These are phyloP conservation scores for Sinella curviseta DNA, from an alignment of 1,140 invertebrate genomes.

Conservation along the genomic window DNA sequence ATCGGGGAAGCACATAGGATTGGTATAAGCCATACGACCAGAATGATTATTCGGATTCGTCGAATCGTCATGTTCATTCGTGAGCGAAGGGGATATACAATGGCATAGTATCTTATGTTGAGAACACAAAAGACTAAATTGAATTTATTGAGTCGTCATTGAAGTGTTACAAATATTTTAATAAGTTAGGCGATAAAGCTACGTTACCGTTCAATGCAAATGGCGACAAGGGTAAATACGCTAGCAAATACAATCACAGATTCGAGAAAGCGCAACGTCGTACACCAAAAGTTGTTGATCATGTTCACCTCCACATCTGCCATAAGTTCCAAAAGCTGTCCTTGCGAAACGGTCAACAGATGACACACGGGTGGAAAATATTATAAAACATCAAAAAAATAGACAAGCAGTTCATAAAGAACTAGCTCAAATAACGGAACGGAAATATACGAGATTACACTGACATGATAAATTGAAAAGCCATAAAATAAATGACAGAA, in stretches of 20 bases:
- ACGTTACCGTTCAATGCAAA: conserved; percentile 59
- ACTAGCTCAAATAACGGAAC: too few species aligned
- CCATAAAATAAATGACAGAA: too few species aligned
- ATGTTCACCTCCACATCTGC: conserved; percentile 55
- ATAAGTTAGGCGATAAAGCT: too few species aligned
- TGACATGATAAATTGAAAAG: too few species aligned
- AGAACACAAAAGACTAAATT: too few species aligned
- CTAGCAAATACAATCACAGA: conserved; percentile 54
- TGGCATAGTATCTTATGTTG: conserved; percentile 60
- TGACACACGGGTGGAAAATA: background rate
- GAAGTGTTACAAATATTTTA: too few species aligned
- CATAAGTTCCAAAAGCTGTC: conserved; percentile 56
- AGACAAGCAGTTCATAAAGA: too few species aligned
- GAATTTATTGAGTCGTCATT: too few species aligned
- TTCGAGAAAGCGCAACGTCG: conserved; percentile 55
- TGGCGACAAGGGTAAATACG: conserved; percentile 57
- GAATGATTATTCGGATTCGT: conserved; percentile 54
- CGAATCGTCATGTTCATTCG: conserved; percentile 55
- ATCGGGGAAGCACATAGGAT: conserved; percentile 55
- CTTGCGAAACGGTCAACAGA: background rate
- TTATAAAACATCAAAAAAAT: too few species aligned
- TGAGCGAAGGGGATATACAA: conserved; percentile 58
- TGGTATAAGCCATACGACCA: conserved; percentile 56
- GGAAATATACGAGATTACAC: too few species aligned
- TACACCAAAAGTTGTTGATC: conserved; percentile 56